Percentiles rank a stretch among this genome's conserved stretches.
Evolutionary conservation across 2,888 invertebrate genomes (phyloP).

Genomic region (Drosophila nigricruria): DNA sequence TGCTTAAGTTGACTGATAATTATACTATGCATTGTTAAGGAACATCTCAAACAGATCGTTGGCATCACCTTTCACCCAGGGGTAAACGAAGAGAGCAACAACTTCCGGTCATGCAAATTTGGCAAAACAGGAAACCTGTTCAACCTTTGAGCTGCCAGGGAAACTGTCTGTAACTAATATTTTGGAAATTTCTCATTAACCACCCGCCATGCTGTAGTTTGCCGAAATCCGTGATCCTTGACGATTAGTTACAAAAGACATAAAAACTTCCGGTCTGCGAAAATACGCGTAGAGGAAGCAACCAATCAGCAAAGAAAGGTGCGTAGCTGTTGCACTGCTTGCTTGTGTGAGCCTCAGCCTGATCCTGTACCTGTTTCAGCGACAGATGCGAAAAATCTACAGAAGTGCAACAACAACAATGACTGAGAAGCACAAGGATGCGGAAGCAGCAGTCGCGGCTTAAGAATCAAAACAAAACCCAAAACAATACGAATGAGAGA

Average conservation of each 20-base stretch:
- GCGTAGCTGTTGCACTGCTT: slow-evolving; percentile 46
- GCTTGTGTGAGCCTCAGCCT: slow-evolving; percentile 24
- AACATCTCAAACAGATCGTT: slow-evolving; percentile 41
- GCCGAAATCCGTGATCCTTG: slow-evolving; percentile 63
- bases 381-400: slow-evolving; percentile 66
- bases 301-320: slow-evolving; percentile 47
- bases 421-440: slow-evolving; percentile 54
- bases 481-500: slow-evolving; percentile 43
- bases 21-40: slow-evolving; percentile 36
- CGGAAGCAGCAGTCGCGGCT: slow-evolving; percentile 64
- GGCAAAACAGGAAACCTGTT: slow-evolving; percentile 48
- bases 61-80: slow-evolving; percentile 61
- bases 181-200: slow-evolving; percentile 51
- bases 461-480: slow-evolving; percentile 71
- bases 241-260: slow-evolving; percentile 68
- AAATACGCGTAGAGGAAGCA: slow-evolving; percentile 52
- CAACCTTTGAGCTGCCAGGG: slow-evolving; percentile 33
- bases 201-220: slow-evolving; percentile 64
- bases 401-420: slow-evolving; percentile 28
- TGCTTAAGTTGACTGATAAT: slow-evolving; percentile 44
- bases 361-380: slow-evolving; percentile 65
- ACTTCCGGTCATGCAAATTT: slow-evolving; percentile 74
- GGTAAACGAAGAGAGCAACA: slow-evolving; percentile 45
- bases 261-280: slow-evolving; percentile 67
- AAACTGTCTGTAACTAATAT: slow-evolving; percentile 61